Evolutionary conservation across 2,797 vertebrate species (phyloP).

Genomic region (Florisuga fusca): DNA sequence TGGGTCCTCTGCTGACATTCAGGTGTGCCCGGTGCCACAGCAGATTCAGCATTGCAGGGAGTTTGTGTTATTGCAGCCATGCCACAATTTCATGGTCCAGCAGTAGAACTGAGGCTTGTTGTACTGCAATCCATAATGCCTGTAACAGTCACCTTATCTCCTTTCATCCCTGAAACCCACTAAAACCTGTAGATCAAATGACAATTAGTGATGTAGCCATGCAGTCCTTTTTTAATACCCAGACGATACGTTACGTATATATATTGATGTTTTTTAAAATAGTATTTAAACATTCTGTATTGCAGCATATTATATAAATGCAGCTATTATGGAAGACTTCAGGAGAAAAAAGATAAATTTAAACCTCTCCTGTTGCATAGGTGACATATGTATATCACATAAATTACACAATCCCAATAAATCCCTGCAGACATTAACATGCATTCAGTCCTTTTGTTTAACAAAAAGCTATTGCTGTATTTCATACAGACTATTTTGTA

Average conservation of each 20-base stretch:
- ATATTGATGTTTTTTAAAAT: neutral
- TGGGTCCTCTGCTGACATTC: neutral
- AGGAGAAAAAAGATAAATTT: neutral
- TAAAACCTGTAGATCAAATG: neutral
- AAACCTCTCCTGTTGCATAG: neutral
- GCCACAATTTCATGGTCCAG: neutral
- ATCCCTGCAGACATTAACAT: neutral
- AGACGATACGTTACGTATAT: accelerated
- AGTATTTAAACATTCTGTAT: neutral
- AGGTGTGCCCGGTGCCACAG: accelerated
- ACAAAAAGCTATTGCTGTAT: neutral
- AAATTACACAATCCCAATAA: neutral
- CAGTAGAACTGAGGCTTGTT: neutral
- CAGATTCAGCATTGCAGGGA: neutral
- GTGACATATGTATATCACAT: neutral
- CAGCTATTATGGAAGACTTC: neutral
- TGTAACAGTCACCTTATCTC: neutral
- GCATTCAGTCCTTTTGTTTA: neutral
- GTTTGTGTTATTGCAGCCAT: accelerated
- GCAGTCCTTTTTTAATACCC: neutral
- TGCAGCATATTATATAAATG: neutral
- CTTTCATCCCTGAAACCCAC: neutral
- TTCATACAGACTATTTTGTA: neutral
- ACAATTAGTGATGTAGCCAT: neutral
- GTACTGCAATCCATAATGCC: neutral